Percentiles rank a stretch among this genome's conserved stretches.
Evolutionary conservation across 2,113 vertebrate genomes (phyloP).

Genomic region (Trichomycterus rosablanca): DNA sequence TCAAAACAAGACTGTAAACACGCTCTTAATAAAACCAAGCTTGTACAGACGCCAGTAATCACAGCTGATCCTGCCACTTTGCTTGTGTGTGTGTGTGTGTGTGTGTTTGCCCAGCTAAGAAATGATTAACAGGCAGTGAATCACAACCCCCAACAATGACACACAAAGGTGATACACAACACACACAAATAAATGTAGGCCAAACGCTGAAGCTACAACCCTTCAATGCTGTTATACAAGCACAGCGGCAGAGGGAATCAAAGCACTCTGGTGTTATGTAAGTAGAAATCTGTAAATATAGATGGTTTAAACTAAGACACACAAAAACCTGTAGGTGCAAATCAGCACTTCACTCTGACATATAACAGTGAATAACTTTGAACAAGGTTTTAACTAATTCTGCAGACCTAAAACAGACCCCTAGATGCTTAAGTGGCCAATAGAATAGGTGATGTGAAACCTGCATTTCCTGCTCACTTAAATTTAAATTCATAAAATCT

Average conservation of each 20-base stretch:
- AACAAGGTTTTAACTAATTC: no score
- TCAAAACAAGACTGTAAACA: constrained; percentile 56
- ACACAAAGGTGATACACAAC: constrained; percentile 50
- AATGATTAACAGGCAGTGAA: constrained; percentile 72
- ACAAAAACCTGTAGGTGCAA: no score
- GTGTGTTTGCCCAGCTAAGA: constrained; percentile 47
- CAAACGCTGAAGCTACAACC: constrained; percentile 18
- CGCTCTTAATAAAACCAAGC: constrained; percentile 57
- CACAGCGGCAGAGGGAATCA: constrained; percentile 14
- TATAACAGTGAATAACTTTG: no score
- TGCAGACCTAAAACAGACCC: no score
- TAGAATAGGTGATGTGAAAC: no score
- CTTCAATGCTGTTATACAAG: not conserved
- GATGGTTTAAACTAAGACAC: no score
- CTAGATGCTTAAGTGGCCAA: no score
- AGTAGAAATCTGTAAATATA: no score
- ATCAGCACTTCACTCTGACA: no score
- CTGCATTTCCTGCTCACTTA: no score
- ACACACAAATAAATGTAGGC: constrained; percentile 37
- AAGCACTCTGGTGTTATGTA: no score
- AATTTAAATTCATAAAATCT: no score
- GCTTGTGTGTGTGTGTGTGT: constrained; percentile 18
- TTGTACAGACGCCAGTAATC: constrained; percentile 44
- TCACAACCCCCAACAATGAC: constrained; percentile 59
- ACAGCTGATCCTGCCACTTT: constrained; percentile 39